A percentile compares a stretch with the other conserved stretches of the same genome.
Conservation (phyloP, 1,140 invertebrate species). For the Maniola jurtina region DNA sequence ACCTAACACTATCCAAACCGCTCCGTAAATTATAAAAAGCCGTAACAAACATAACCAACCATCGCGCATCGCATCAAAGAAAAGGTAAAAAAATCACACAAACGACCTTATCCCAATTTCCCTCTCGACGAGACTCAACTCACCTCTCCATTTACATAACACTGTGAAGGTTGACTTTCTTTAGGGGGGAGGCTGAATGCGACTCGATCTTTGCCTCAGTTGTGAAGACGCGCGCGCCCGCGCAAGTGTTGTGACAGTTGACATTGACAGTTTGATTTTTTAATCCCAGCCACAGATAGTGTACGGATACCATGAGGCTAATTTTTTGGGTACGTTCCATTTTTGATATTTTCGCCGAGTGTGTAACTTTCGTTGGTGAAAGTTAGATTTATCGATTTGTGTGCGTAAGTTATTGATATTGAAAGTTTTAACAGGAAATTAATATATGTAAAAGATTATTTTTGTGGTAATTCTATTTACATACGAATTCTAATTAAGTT, state of each 20-base stretch:
- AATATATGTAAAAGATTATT: not conserved
- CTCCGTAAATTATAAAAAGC: constrained; percentile 1
- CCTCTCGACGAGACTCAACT: constrained; percentile 45
- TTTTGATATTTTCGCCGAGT: constrained; percentile 30
- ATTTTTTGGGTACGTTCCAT: constrained; percentile 66
- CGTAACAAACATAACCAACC: constrained; percentile 1
- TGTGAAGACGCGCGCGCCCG: constrained; percentile 58
- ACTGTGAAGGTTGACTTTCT: constrained; percentile 74
- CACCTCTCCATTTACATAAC: constrained; percentile 69
- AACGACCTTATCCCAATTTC: constrained; percentile 49
- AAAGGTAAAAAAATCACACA: constrained; percentile 26
- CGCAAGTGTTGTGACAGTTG: constrained; percentile 63
- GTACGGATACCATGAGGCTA: constrained; percentile 71
- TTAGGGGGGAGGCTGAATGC: constrained; percentile 61
- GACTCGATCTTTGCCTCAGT: constrained; percentile 49
- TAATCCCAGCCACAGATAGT: constrained; percentile 52
- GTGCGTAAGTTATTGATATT: not conserved
- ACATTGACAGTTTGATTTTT: constrained; percentile 31
- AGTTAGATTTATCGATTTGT: constrained; percentile 21
- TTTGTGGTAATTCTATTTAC: too few relatives aligned
- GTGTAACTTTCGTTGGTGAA: constrained; percentile 53
- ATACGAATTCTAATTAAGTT: too few relatives aligned
- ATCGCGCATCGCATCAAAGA: constrained; percentile 13
- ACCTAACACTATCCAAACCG: not conserved
- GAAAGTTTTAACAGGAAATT: not conserved